Conservation (phyloP, 2,888 invertebrate genomes). For the Elaeidobius kamerunicus region DNA sequence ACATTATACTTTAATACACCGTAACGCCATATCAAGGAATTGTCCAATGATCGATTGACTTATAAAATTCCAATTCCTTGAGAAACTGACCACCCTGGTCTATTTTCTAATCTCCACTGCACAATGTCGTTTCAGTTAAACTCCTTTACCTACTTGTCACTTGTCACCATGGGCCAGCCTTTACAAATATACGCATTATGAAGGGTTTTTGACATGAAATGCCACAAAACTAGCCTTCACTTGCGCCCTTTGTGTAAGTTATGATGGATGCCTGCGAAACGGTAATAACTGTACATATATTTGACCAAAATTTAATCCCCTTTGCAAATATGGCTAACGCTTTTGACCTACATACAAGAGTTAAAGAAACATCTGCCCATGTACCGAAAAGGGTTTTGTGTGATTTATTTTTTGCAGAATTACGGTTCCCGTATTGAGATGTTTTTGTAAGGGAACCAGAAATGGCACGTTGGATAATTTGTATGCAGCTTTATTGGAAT, state of each 20-base stretch:
- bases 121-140: conserved; percentile 18
- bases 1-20: conserved; percentile 14
- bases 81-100: conserved; percentile 23
- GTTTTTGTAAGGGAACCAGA: conserved; percentile 11
- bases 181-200: conserved; percentile 48
- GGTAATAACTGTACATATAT: conserved; percentile 43
- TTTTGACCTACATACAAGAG: conserved; percentile 43
- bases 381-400: conserved; percentile 35
- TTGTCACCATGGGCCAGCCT: conserved; percentile 46
- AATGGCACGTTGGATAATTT: neutral
- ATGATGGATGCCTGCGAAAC: conserved; percentile 45
- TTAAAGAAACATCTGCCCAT: conserved; percentile 38
- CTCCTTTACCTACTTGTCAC: conserved; percentile 44
- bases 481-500: neutral
- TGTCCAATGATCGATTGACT: conserved; percentile 25
- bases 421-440: conserved; percentile 32
- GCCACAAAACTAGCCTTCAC: conserved; percentile 45
- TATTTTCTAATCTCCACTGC: conserved; percentile 17
- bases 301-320: conserved; percentile 43
- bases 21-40: conserved; percentile 20
- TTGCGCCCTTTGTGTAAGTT: conserved; percentile 42
- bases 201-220: conserved; percentile 45
- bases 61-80: conserved; percentile 22
- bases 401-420: conserved; percentile 32
- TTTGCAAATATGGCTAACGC: conserved; percentile 42